Percentiles rank a stretch among this genome's conserved stretches.
Conservation (phyloP, 2,797 vertebrate species). For the Cryptoprocta ferox region DNA sequence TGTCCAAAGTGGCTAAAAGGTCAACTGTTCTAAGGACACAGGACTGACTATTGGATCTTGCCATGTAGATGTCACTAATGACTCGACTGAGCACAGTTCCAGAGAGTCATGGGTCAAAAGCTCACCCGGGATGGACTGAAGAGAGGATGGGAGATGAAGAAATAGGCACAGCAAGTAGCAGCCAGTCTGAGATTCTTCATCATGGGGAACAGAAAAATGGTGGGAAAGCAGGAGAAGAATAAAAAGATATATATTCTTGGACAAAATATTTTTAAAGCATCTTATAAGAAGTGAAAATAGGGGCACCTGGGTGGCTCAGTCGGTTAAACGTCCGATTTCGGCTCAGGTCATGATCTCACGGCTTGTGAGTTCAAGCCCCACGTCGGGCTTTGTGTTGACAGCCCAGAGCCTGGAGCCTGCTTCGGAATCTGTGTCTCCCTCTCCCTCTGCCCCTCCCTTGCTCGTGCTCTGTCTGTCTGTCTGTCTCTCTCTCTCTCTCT, state of each 20-base stretch:
- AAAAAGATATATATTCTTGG: background rate
- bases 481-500: too few species aligned
- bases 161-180: background rate
- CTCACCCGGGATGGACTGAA: too few species aligned
- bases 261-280: background rate
- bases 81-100: background rate
- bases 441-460: too few species aligned
- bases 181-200: background rate
- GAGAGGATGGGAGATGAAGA: background rate
- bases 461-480: too few species aligned
- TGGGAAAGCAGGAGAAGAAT: too few species aligned
- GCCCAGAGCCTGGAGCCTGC: too few species aligned
- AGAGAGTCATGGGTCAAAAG: background rate
- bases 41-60: background rate
- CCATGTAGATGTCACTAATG: background rate
- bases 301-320: too few species aligned
- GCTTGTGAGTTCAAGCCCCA: too few species aligned
- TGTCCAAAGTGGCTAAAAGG: background rate
- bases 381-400: too few species aligned
- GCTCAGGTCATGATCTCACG: too few species aligned
- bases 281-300: background rate
- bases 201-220: background rate
- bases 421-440: too few species aligned
- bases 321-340: too few species aligned
- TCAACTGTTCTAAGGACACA: background rate